Evolutionary conservation across 2,797 vertebrate genomes (phyloP).

Genomic region (Scarus forsteni): DNA sequence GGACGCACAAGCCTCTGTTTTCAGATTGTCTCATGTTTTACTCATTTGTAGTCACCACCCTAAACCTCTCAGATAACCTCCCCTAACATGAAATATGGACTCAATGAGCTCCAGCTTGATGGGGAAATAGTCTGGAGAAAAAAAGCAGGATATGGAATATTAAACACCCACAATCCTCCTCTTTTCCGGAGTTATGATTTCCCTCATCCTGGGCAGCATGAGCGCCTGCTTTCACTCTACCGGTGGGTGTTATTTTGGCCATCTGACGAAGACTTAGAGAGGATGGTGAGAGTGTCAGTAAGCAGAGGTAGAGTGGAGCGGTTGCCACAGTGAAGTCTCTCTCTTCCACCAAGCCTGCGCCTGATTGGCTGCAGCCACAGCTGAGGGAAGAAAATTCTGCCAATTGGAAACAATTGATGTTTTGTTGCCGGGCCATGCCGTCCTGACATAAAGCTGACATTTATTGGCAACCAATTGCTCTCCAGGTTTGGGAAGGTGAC

Average conservation of each 20-base stretch:
- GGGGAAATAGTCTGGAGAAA: conserved; percentile 1
- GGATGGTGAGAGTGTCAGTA: conserved; percentile 57
- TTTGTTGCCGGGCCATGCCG: conserved; percentile 84
- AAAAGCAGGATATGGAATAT: neutral
- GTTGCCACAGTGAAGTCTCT: conserved; percentile 81
- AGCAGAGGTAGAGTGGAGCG: conserved; percentile 72
- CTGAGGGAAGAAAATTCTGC: conserved; percentile 78
- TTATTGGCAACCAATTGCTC: conserved; percentile 68
- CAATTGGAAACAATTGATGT: conserved; percentile 86
- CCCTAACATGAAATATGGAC: conserved; percentile 8
- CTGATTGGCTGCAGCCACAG: conserved; percentile 75
- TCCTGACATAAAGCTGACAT: conserved; percentile 75
- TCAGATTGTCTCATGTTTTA: conserved; percentile 49
- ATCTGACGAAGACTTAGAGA: conserved; percentile 58
- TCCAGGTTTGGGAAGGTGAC: conserved; percentile 67
- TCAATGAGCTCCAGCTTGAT: neutral
- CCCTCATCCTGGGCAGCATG: conserved; percentile 43
- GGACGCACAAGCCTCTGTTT: conserved; percentile 30
- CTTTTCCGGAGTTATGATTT: conserved; percentile 24
- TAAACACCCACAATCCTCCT: conserved; percentile 6
- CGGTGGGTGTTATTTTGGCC: conserved; percentile 62
- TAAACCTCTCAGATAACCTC: conserved; percentile 47
- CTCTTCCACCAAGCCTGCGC: conserved; percentile 65
- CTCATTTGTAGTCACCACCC: conserved; percentile 45
- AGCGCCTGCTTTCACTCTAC: conserved; percentile 50